phyloP scores from a whole-genome alignment of 2,797 vertebrate genomes.

The Halcyon leucocephala region DNA sequence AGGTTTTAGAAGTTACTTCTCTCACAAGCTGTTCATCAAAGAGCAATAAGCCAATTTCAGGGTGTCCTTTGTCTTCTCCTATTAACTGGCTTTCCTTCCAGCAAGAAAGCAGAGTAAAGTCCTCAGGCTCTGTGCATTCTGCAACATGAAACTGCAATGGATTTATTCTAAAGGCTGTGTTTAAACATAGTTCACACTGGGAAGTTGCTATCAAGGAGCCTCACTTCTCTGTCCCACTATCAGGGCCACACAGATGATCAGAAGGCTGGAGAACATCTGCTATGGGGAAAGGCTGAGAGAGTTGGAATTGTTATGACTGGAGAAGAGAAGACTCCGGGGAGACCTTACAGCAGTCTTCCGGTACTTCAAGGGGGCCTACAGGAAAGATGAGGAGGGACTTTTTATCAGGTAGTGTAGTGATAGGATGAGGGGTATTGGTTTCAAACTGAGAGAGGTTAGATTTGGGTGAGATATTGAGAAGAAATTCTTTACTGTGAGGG shows the following conservation, averaged over 20 bases:
- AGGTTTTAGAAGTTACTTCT: not conserved
- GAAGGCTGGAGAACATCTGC: not conserved
- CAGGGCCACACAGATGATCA: not conserved
- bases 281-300: not conserved
- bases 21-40: not conserved
- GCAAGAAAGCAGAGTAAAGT: not conserved
- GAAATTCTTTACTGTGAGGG: not conserved
- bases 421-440: not conserved
- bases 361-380: not conserved
- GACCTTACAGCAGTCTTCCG: not conserved
- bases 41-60: not conserved
- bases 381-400: no score
- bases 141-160: accelerated
- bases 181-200: not conserved
- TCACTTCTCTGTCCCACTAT: not conserved
- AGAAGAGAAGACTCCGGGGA: not conserved
- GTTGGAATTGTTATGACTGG: not conserved
- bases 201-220: not conserved
- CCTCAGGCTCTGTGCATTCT: not conserved
- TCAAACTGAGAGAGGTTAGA: not conserved
- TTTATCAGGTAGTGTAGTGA: not conserved
- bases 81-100: not conserved
- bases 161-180: not conserved
- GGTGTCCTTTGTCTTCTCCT: not conserved
- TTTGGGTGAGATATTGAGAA: not conserved